Base-by-base conservation (phyloP, 2,888 invertebrate genomes). In the Melanophora roralis region DNA sequence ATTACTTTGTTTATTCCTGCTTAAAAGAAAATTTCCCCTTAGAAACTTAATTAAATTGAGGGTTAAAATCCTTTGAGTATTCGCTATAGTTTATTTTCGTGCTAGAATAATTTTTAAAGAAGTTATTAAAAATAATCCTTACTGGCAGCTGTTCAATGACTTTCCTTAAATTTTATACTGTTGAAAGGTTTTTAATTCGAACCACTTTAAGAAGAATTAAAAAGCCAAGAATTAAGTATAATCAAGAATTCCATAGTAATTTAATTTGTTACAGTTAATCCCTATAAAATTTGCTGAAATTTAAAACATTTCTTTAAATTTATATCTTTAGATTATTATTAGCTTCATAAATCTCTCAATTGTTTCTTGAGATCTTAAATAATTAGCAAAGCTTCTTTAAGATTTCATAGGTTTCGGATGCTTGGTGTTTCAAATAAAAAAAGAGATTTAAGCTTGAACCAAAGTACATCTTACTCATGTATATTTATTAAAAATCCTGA, bases 371-470 rank as follows among this genome's bases (percentile, higher is more conserved):
- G 51, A 36, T 16, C 27, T 62, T 38, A 53, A n/a, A n/a, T n/a
- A n/a, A 62, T 45, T 62, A 47, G 38, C 1, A 49, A 49, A 64
- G 40, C 59, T 65, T 11, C 57, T 69, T 16, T 12, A 38, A 8
- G 32, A 40, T 51, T 65, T 64, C 36, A 36, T 19, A 9, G 8
- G 36, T 57, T 47, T 12, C 11, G 45, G 1, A 27, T 19, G 19
- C n/a, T n/a, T 36, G 27, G 21, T 19, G 12, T 51, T 45, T 23
- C n/a, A 55, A 62, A 64, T 68, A 60, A 59, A 47, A 67, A 51
- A 73, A 78, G 73, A 57, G 65, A 75, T 75, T 75, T 75, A 72
- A 62, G 49, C 62, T 55, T 72, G 75, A 57, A 68, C 72, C 62
- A 51, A 57, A 67, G 72, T 79, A 71, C 73, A 65, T n/a, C n/a